Conservation (phyloP, 2,888 invertebrate genomes). For the Cerceris ruficornis region DNA sequence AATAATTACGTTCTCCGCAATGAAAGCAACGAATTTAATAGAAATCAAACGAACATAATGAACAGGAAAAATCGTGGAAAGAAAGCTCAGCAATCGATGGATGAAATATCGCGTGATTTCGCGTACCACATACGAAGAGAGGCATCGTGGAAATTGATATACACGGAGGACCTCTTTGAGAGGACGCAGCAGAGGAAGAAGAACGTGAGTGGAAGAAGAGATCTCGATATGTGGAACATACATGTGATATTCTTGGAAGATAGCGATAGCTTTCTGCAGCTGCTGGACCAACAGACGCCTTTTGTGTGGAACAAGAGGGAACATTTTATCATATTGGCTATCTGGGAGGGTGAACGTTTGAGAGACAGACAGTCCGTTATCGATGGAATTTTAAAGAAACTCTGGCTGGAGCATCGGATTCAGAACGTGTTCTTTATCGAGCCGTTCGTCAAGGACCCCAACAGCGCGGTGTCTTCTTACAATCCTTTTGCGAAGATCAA, state of each 20-base stretch:
- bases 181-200: background rate
- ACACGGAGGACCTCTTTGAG: background rate
- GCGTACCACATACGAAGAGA: background rate
- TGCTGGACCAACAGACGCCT: slow-evolving; percentile 23
- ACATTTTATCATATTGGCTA: slow-evolving; percentile 56
- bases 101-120: background rate
- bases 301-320: slow-evolving; percentile 45
- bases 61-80: background rate
- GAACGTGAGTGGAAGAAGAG: background rate
- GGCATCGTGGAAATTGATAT: background rate
- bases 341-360: slow-evolving; percentile 15
- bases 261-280: slow-evolving; percentile 23
- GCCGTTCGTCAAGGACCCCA: slow-evolving; percentile 18
- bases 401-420: slow-evolving; percentile 58
- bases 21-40: background rate
- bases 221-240: slow-evolving; percentile 30
- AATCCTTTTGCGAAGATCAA: slow-evolving; percentile 57
- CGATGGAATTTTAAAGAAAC: slow-evolving; percentile 33
- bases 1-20: background rate
- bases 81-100: background rate
- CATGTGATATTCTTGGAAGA: slow-evolving; percentile 39
- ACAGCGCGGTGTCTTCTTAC: slow-evolving; percentile 45
- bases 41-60: background rate
- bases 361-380: slow-evolving; percentile 8
- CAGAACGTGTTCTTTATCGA: slow-evolving; percentile 58